Evolutionary conservation across 1,140 invertebrate species (phyloP).

Genomic region (Polyergus mexicanus): DNA sequence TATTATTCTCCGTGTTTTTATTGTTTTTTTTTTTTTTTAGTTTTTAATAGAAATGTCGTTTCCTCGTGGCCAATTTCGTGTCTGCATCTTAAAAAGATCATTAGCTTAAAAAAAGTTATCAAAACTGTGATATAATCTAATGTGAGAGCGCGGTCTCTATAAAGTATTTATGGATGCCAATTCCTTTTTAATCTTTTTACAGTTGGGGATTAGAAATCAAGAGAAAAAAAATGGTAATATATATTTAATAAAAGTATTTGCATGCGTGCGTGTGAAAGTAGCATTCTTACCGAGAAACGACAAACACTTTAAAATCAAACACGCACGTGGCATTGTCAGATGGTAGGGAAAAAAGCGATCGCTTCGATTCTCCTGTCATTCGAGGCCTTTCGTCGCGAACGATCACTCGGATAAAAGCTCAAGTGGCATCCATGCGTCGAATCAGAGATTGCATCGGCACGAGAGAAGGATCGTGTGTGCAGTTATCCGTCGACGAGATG

Average conservation of each 20-base stretch:
- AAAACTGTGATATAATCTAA: too few species aligned
- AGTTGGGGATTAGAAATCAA: too few species aligned
- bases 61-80: too few species aligned
- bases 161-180: too few species aligned
- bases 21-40: too few species aligned
- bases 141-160: too few species aligned
- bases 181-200: too few species aligned
- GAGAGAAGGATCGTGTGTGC: slow-evolving; percentile 57
- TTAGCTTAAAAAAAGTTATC: too few species aligned
- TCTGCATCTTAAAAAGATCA: too few species aligned
- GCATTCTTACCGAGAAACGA: neutral
- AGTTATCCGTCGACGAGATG: slow-evolving; percentile 52
- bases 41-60: too few species aligned
- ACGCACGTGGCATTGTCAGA: neutral
- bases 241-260: neutral
- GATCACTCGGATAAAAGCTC: slow-evolving; percentile 52
- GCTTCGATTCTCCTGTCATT: neutral
- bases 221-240: too few species aligned
- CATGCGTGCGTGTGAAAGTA: neutral
- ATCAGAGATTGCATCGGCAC: slow-evolving; percentile 52
- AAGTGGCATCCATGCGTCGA: slow-evolving; percentile 47
- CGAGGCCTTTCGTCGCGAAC: slow-evolving; percentile 35
- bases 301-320: slow-evolving; percentile 15
- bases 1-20: too few species aligned
- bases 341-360: neutral